Evolutionary conservation across 2,888 invertebrate species (phyloP), one percentile per base, ranked within the genome.

Genomic region (Dermolepida albohirtum): DNA sequence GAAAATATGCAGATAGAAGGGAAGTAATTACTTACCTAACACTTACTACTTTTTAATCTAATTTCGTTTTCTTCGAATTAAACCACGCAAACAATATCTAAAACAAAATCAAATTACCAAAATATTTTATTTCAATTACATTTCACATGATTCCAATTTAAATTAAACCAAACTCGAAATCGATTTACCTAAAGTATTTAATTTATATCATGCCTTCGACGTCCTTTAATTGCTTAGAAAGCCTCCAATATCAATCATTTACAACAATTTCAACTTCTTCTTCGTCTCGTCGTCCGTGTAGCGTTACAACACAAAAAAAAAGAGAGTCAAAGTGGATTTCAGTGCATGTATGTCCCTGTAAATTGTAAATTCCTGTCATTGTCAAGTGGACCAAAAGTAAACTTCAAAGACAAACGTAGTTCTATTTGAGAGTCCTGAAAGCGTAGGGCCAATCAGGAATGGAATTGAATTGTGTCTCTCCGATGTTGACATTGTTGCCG

Each of bases 401-500:
- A 82, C 81, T 81, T 79, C 79, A 81, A 81, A 80, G 81, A 80
- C 80, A 80, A 80, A 81, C 79, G 78, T 73, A 70, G 76, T 75
- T 74, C 76, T 78, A 76, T 78, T 79, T 78, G 79, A 77, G 76
- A 78, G 77, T 77, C 75, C 73, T 71, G 73, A 72, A 71, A 71
- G 70, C 73, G 73, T 72, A 74, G 74, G 74, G 78, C 80, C 82
- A 82, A 81, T 81, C 81, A 80, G 76, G 75, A 74, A 71, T 74
- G 74, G 76, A 78, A 81, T 79, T 79, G 79, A 78, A 80, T 81
- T 80, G 80, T 80, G 77, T 77, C 73, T 75, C 72, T 74, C 76
- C 75, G 75, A 73, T 82, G 82, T 83, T 83, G 83, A 83, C 82
- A 82, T 80, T 82, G 81, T 81, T 79, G 78, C 76, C 77, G 78